A percentile compares a stretch with the other conserved stretches of the same genome.
Evolutionary conservation across 23 tunicate genomes (phyloP).

Genomic region (Styela clava): DNA sequence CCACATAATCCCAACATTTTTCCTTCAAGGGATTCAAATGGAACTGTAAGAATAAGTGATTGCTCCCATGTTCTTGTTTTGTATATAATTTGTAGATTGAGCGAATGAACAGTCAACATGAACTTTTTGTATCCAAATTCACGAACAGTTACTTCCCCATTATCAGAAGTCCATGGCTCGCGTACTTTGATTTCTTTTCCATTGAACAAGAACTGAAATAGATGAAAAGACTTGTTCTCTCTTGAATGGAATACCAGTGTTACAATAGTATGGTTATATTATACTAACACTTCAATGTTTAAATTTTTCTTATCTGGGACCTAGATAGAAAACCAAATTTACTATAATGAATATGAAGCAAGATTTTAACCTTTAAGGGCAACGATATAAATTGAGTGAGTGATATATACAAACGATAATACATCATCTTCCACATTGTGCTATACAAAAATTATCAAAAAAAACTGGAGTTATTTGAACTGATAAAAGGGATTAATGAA

Average conservation of each 20-base stretch:
- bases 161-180: slow-evolving; percentile 36
- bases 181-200: slow-evolving; percentile 7
- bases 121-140: slow-evolving; percentile 35
- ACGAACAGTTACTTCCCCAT: slow-evolving; percentile 33
- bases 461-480: too few species aligned
- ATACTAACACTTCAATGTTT: too few species aligned
- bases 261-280: too few species aligned
- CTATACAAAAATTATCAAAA: too few species aligned
- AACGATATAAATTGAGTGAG: too few species aligned
- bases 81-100: slow-evolving; percentile 34
- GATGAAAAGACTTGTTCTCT: neutral
- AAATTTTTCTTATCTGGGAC: too few species aligned
- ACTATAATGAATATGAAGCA: too few species aligned
- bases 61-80: slow-evolving; percentile 31
- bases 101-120: slow-evolving; percentile 13
- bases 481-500: too few species aligned
- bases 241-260: neutral
- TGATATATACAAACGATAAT: too few species aligned
- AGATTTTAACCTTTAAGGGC: too few species aligned
- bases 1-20: slow-evolving; percentile 53
- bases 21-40: slow-evolving; percentile 48
- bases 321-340: too few species aligned
- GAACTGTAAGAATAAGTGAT: slow-evolving; percentile 35
- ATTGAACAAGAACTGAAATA: slow-evolving; percentile 34
- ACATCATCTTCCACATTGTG: too few species aligned